Evolutionary conservation across 2,888 invertebrate species (phyloP).

Genomic region (Melanargia galathea): DNA sequence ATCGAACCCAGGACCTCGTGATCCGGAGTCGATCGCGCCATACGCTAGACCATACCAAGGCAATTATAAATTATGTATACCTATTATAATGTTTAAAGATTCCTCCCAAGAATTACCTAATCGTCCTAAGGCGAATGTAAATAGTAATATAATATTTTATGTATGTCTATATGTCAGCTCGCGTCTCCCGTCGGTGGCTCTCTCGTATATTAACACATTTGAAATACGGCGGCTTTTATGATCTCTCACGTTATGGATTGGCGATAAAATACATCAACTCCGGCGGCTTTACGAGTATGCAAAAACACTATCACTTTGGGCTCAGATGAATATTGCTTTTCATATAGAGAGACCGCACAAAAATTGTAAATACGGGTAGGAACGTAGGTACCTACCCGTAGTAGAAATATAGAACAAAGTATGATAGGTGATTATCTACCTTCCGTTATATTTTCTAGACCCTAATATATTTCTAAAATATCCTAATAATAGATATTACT

Average conservation of each 20-base stretch:
- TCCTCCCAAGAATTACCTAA: constrained; percentile 39
- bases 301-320: constrained; percentile 21
- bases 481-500: no score
- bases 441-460: no score
- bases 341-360: neutral
- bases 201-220: constrained; percentile 74
- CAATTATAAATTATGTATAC: no score
- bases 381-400: neutral
- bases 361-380: neutral
- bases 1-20: no score
- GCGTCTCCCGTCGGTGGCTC: constrained; percentile 48
- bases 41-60: no score
- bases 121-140: constrained; percentile 56
- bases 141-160: constrained; percentile 69
- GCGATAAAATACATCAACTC: constrained; percentile 61
- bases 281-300: constrained; percentile 14
- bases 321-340: constrained; percentile 1
- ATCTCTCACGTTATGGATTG: constrained; percentile 73
- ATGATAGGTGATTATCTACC: no score
- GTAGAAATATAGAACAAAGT: no score
- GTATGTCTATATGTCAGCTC: constrained; percentile 40
- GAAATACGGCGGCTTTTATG: constrained; percentile 70
- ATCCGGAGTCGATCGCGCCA: no score
- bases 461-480: no score
- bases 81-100: no score